Percentiles rank a stretch among this genome's conserved stretches.
These are phyloP conservation scores for Clarias macrocephalus DNA, from an alignment of 2,113 vertebrate species.

Conservation along the genomic window DNA sequence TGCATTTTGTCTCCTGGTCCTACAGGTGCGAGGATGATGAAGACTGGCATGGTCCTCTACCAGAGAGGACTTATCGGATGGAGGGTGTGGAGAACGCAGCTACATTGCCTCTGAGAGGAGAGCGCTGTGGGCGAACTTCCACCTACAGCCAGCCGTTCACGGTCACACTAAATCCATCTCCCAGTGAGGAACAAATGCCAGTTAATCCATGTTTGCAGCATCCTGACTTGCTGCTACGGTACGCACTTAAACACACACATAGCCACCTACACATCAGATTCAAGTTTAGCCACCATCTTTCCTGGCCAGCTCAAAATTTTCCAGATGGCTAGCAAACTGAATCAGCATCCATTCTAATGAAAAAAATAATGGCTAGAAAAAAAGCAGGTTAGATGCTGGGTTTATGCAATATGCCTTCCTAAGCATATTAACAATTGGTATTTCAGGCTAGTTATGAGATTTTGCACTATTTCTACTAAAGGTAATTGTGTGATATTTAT, in stretches of 20 bases:
- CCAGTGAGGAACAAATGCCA: slow-evolving; percentile 62
- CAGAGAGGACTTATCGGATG: slow-evolving; percentile 78
- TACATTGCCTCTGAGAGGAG: slow-evolving; percentile 64
- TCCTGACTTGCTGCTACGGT: slow-evolving; percentile 78
- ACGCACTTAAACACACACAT: slow-evolving; percentile 25
- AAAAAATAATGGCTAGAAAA: neutral
- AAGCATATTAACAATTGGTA: neutral
- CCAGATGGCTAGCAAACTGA: slow-evolving; percentile 15
- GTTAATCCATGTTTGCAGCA: slow-evolving; percentile 69
- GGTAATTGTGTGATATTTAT: neutral
- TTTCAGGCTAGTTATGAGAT: neutral
- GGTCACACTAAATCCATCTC: slow-evolving; percentile 73
- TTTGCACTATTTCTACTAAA: neutral
- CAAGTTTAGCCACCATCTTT: neutral
- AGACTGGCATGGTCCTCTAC: slow-evolving; percentile 84
- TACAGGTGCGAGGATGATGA: slow-evolving; percentile 76
- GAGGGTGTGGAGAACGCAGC: slow-evolving; percentile 73
- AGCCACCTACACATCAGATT: neutral
- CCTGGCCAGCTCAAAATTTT: neutral
- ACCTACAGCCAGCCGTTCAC: slow-evolving; percentile 77
- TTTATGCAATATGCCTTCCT: neutral
- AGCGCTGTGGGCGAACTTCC: slow-evolving; percentile 68
- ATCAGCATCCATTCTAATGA: slow-evolving; percentile 12
- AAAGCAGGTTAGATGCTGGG: neutral
- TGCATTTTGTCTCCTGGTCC: slow-evolving; percentile 1